Conservation (phyloP, 2,113 vertebrate genomes). For the Arothron firmamentum region DNA sequence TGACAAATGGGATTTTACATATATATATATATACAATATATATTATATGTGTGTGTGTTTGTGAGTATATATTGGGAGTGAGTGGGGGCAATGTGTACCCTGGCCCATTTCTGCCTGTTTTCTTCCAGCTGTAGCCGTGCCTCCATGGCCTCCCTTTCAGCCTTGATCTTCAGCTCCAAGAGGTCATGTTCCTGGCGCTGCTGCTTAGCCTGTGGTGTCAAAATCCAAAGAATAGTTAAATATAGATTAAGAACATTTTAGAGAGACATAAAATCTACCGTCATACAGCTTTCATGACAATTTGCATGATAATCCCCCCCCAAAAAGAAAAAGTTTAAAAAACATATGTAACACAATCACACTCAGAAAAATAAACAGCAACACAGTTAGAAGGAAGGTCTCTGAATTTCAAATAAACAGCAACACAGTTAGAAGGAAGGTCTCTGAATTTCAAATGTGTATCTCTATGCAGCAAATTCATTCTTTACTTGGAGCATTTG, state of each 20-base stretch:
- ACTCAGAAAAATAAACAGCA: no score
- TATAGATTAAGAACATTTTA: background rate
- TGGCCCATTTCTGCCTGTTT: constrained; percentile 81
- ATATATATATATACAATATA: no score
- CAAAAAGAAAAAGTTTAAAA: no score
- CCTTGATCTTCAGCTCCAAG: constrained; percentile 85
- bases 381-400: background rate
- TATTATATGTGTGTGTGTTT: background rate
- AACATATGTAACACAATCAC: no score
- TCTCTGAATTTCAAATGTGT: background rate
- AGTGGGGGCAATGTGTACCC: constrained; percentile 70
- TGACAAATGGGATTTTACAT: no score
- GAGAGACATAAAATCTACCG: constrained; percentile 3
- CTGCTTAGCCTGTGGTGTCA: constrained; percentile 81
- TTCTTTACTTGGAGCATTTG: constrained; percentile 88
- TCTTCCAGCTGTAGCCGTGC: constrained; percentile 86
- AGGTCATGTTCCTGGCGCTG: constrained; percentile 87
- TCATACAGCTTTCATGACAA: background rate
- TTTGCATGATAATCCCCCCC: no score
- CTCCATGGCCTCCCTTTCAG: constrained; percentile 89
- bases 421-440: background rate
- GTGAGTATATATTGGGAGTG: no score
- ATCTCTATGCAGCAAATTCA: background rate
- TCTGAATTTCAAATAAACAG: background rate
- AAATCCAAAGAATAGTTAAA: constrained; percentile 24